These are phyloP conservation scores for Nannoperca obscura DNA, from an alignment of 2,797 vertebrate genomes.

Conservation along the genomic window DNA sequence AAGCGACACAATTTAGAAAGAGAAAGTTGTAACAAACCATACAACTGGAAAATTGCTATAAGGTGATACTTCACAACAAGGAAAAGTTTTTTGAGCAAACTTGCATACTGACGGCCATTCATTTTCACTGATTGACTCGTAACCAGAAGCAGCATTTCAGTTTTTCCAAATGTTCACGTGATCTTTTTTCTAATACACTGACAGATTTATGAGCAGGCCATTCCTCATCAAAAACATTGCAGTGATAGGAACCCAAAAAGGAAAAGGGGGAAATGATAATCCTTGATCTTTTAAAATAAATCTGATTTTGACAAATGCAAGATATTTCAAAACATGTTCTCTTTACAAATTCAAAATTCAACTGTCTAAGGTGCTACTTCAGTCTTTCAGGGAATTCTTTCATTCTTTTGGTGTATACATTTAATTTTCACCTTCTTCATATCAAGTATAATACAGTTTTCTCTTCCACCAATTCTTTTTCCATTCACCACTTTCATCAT, in stretches of 20 bases:
- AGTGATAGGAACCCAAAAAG: slow-evolving; percentile 73
- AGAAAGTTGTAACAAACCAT: slow-evolving; percentile 96
- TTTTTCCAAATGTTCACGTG: slow-evolving; percentile 75
- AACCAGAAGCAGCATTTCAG: slow-evolving; percentile 84
- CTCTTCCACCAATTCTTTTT: slow-evolving; percentile 64
- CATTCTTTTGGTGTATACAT: slow-evolving; percentile 91
- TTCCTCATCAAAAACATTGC: slow-evolving; percentile 76
- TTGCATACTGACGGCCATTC: slow-evolving; percentile 91
- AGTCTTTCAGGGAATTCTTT: slow-evolving; percentile 90
- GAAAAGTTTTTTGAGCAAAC: slow-evolving; percentile 89
- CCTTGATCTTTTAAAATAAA: slow-evolving; percentile 76
- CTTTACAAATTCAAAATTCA: slow-evolving; percentile 83
- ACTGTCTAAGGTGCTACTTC: slow-evolving; percentile 93
- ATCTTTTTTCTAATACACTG: slow-evolving; percentile 73
- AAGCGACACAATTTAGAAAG: slow-evolving; percentile 90
- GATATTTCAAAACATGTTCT: slow-evolving; percentile 81
- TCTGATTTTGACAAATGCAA: slow-evolving; percentile 81
- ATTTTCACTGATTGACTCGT: slow-evolving; percentile 81
- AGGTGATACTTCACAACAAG: slow-evolving; percentile 94
- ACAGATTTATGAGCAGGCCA: slow-evolving; percentile 80
- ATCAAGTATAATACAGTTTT: slow-evolving; percentile 85
- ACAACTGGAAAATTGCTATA: slow-evolving; percentile 97
- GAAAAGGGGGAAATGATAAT: slow-evolving; percentile 61
- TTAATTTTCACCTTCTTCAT: slow-evolving; percentile 88
- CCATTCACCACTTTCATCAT: slow-evolving; percentile 73